Conservation (phyloP, 2,797 vertebrate genomes). For the Lacerta bilineata region DNA sequence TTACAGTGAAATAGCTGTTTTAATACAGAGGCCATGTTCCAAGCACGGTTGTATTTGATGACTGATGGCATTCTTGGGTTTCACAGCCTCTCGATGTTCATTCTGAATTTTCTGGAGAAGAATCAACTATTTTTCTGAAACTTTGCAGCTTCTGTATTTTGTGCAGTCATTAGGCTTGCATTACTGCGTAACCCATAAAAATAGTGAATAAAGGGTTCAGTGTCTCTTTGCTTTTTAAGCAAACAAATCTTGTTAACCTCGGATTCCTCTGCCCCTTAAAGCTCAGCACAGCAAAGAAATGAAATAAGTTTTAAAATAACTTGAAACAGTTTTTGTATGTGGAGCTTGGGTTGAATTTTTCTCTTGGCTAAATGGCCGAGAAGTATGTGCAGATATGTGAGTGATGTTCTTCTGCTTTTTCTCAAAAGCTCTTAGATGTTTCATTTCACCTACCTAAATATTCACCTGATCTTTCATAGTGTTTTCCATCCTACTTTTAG, state of each 20-base stretch:
- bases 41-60: conserved; percentile 73
- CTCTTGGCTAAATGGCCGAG: conserved; percentile 59
- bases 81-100: conserved; percentile 73
- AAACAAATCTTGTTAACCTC: conserved; percentile 62
- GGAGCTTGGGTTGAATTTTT: conserved; percentile 61
- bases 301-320: conserved; percentile 69
- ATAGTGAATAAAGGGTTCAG: conserved; percentile 77
- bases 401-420: conserved; percentile 51
- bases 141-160: conserved; percentile 80
- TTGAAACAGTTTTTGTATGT: conserved; percentile 56
- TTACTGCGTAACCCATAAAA: conserved; percentile 76
- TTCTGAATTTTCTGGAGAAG: conserved; percentile 74
- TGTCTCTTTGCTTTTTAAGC: conserved; percentile 77
- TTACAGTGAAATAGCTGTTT: conserved; percentile 79
- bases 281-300: conserved; percentile 55
- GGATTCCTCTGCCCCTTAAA: conserved; percentile 60
- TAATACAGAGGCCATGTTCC: conserved; percentile 67
- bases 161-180: conserved; percentile 78
- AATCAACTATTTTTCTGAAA: conserved; percentile 80
- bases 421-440: conserved; percentile 54
- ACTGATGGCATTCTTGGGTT: conserved; percentile 81
- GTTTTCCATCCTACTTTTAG: conserved; percentile 27
- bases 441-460: conserved; percentile 44
- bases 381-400: conserved; percentile 49
- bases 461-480: not conserved